Base-by-base conservation (phyloP, 2,888 invertebrate species). In the Platerodrilus igneus region DNA sequence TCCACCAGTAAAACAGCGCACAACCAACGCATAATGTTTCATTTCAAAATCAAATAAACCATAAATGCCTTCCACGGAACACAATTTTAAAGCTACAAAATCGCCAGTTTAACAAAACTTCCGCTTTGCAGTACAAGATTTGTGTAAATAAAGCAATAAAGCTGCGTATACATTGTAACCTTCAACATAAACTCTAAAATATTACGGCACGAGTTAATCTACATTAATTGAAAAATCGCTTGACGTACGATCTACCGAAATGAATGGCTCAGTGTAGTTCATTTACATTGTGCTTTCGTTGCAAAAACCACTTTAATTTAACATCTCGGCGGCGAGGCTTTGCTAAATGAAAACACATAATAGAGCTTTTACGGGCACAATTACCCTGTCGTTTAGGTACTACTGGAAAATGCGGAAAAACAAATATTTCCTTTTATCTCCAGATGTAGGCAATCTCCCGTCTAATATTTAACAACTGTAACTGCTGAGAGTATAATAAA, bases 301-400 rank as follows among this genome's bases (percentile, higher is more conserved):
- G 36, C 30, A 40, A 40, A 39, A 44, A 44, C 41, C 31, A 34
- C 34, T 45, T 35, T 37, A 37, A 41, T 45, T 45, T 40, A 45
- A 34, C 41, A 37, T 45, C 41, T 41, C 40, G 33, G 30, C 37
- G 37, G 36, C 36, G 36, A 31, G 31, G 36, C 37, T 44, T 39
- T 40, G 40, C 37, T 34, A 43, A 43, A 43, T 43, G 43, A 40
- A 36, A 44, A 44, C 44, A 44, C 44, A 40, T 44, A 40, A 44
- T 44, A 36, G 44, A 40, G 44, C 44, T 44, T 44, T 44, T 44
- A 41, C 30, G 37, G 19, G 19, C 37, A 34, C 37, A 41, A 45
- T 45, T 37, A 41, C 41, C 18, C 41, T 41, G 41, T 37, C 33
- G 34, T 33, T 37, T 37, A 37, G 25, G 31, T 37, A 34, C 34